Evolutionary conservation across 64 coral and sea anemone genomes (phyloP).

Genomic region (Pocillopora damicornis): DNA sequence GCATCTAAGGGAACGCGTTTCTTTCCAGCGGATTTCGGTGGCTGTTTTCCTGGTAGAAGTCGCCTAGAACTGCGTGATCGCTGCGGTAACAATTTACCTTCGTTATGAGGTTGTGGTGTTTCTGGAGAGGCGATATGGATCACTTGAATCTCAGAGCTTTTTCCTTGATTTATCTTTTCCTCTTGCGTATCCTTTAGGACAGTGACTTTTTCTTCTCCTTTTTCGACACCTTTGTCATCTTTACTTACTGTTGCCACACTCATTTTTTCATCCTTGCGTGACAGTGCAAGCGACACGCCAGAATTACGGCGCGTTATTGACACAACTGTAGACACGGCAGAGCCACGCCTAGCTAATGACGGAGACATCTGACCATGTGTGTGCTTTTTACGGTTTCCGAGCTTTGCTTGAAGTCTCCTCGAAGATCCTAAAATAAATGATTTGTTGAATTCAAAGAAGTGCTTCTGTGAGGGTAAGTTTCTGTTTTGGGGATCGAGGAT

Average conservation of each 20-base stretch:
- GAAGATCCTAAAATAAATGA: constrained; percentile 10
- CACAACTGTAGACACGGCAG: constrained; percentile 8
- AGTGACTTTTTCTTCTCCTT: not conserved
- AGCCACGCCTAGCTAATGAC: not conserved
- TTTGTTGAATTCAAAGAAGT: not conserved
- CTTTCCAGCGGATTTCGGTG: constrained; percentile 15
- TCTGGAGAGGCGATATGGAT: constrained; percentile 44
- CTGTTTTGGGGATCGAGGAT: no score
- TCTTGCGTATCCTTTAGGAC: not conserved
- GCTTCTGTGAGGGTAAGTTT: no score
- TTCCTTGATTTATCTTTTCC: not conserved
- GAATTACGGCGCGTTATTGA: constrained; percentile 29
- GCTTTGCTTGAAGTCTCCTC: constrained; percentile 18
- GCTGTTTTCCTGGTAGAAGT: constrained; percentile 1
- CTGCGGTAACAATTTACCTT: constrained; percentile 46
- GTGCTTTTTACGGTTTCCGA: constrained; percentile 11
- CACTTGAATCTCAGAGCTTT: constrained; percentile 74
- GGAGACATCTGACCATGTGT: constrained; percentile 1
- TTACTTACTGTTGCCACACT: not conserved
- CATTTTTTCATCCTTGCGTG: constrained; percentile 41
- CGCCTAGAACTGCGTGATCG: constrained; percentile 42
- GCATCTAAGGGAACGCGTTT: constrained; percentile 65
- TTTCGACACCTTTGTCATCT: constrained; percentile 8
- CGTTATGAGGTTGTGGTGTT: not conserved
- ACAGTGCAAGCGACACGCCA: not conserved